Evolutionary conservation across 64 coral and sea anemone genomes (phyloP).

Genomic region (Stichodactyla mertensii): DNA sequence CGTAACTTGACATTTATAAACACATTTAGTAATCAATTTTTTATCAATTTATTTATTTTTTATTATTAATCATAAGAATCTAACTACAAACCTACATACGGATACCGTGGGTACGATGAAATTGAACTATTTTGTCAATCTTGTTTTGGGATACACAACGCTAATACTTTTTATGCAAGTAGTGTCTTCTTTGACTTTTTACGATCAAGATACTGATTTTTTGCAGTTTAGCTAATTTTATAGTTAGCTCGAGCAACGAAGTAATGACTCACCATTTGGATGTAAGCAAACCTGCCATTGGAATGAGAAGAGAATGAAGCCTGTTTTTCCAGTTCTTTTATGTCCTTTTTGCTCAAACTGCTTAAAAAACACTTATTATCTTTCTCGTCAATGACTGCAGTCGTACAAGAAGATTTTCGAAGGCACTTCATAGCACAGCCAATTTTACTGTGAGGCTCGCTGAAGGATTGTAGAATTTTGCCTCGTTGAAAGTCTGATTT

Average conservation of each 20-base stretch:
- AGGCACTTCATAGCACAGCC: conserved; percentile 7
- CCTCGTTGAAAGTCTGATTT: neutral
- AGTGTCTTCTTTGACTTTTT: neutral
- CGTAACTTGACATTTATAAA: neutral
- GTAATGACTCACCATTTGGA: neutral
- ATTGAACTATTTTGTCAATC: too few species aligned
- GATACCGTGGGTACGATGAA: too few species aligned
- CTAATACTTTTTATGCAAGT: too few species aligned
- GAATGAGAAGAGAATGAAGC: neutral
- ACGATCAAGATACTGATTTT: neutral
- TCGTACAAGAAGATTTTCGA: neutral
- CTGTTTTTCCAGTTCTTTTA: neutral
- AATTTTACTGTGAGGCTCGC: neutral
- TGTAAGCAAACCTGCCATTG: neutral
- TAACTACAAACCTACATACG: too few species aligned
- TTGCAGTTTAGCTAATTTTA: neutral
- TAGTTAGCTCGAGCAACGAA: neutral
- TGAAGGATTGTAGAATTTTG: neutral
- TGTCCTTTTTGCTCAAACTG: neutral
- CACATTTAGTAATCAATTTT: too few species aligned
- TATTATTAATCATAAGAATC: too few species aligned
- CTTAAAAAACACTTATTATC: neutral
- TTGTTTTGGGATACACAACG: too few species aligned
- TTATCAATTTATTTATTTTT: too few species aligned
- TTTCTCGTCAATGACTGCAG: neutral